phyloP scores from a whole-genome alignment of 1,140 invertebrate species.

The Pseudobourletiella spinata region DNA sequence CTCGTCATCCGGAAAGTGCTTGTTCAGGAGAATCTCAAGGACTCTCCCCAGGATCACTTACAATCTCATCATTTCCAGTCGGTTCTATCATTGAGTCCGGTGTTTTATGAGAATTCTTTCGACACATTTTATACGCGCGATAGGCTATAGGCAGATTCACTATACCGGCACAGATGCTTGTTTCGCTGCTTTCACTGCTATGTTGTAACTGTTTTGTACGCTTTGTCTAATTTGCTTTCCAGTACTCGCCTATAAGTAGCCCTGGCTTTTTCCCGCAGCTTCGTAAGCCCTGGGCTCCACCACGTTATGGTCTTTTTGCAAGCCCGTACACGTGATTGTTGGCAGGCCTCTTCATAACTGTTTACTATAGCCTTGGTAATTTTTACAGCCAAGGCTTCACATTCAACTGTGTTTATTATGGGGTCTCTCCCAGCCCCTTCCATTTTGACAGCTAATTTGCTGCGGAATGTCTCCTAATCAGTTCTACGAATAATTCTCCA shows the following conservation, averaged over 20 bases:
- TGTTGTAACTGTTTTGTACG: not conserved
- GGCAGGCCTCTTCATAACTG: constrained; percentile 1
- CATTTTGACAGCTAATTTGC: not conserved
- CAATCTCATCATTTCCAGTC: no score
- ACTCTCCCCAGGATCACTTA: not conserved
- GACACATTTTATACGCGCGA: not conserved
- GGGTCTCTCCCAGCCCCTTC: not conserved
- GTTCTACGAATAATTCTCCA: constrained; percentile 17
- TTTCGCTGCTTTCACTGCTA: not conserved
- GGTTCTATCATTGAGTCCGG: no score
- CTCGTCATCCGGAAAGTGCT: not conserved
- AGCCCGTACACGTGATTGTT: not conserved
- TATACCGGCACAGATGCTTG: not conserved
- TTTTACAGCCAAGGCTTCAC: not conserved
- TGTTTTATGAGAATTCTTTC: not conserved
- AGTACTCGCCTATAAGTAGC: no score
- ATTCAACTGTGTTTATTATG: not conserved
- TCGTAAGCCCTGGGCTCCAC: no score
- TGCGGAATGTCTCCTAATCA: constrained; percentile 8
- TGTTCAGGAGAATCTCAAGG: not conserved
- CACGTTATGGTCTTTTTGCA: no score
- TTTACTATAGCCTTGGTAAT: not conserved
- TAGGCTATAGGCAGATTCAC: not conserved
- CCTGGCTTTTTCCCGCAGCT: no score
- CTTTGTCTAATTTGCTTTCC: no score